A percentile compares a stretch with the other conserved stretches of the same genome.
phyloP scores from a whole-genome alignment of 2,113 vertebrate species.

The Alethe diademata region DNA sequence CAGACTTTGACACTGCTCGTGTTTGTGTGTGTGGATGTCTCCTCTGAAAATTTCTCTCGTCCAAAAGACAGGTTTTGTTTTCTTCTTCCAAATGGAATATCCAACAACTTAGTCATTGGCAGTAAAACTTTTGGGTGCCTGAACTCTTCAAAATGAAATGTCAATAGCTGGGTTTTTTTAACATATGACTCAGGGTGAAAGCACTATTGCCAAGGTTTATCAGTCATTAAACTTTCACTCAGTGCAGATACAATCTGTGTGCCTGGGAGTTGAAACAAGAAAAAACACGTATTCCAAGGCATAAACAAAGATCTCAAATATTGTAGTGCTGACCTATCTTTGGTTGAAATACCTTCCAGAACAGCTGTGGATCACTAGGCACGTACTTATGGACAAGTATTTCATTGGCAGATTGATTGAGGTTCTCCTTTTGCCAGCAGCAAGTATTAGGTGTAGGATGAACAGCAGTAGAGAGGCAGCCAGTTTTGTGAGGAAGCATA shows the following conservation, averaged over 20 bases:
- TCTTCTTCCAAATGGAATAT: neutral
- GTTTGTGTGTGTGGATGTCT: neutral
- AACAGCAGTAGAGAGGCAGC: neutral
- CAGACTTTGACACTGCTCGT: neutral
- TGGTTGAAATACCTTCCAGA: neutral
- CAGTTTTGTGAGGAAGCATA: neutral
- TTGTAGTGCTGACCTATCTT: neutral
- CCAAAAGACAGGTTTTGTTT: slow-evolving; percentile 12
- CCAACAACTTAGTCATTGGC: slow-evolving; percentile 27
- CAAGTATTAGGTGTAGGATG: neutral
- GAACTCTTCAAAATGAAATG: slow-evolving; percentile 23
- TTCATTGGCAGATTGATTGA: neutral
- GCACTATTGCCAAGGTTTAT: slow-evolving; percentile 17
- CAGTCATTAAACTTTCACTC: slow-evolving; percentile 35
- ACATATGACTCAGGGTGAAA: slow-evolving; percentile 6
- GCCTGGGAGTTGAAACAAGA: neutral
- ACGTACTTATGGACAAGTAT: neutral
- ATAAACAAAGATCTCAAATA: neutral
- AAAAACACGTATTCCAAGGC: neutral
- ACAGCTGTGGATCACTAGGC: neutral
- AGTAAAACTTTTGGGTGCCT: slow-evolving; percentile 24
- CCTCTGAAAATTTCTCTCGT: neutral
- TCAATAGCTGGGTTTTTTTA: neutral
- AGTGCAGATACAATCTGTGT: slow-evolving; percentile 47
- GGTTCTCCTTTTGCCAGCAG: neutral